Evolutionary conservation across 2,797 vertebrate genomes (phyloP), one percentile per base, ranked within the genome.

Genomic region (Zalophus californianus): DNA sequence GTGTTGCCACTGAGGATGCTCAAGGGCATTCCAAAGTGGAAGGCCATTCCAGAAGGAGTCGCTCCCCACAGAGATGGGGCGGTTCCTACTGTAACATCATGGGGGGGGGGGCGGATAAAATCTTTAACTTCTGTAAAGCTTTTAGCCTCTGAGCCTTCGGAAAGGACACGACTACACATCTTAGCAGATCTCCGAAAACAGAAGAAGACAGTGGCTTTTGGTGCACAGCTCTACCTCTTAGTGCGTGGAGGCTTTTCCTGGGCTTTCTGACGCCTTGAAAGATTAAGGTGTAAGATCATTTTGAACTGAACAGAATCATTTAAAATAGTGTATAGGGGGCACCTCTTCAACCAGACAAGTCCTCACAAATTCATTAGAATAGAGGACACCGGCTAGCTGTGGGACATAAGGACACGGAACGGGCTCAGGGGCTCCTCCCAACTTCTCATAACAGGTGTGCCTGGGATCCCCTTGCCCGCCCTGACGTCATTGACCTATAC

Each of bases 231-330:
- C 15, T 7, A 75, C 25, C 38, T 82, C 27, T 25, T 13, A 29
- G 29, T 0, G 5, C 2, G 5, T 0, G 5, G 3, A 56, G 52
- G n/a, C 15, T 44, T 35, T 35, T n/a, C 32, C 38, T 1, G 3
- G 86, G 68, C n/a, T 83, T 60, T 86, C 38, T 25, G 44, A 93
- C 32, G 38, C 64, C 38, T 80, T 48, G 25, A 48, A 58, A 73
- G 5, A 54, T 12, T n/a, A 62, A 87, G 77, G 23, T 32, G 14
- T 32, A 25, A 41, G 20, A 54, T 41, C 27, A 79, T n/a, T 78
- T 44, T 16, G 54, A 68, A 52, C 25, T 32, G 62, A 87, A 48
- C 20, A 79, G 82, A 90, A 54, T 29, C 29, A 78, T 52, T 72
- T 77, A 78, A 66, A 54, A 73, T 15, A 14, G 32, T n/a, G 20